Percentiles rank a stretch among this genome's conserved stretches.
Evolutionary conservation across 2,888 invertebrate genomes (phyloP).

Genomic region (Apocheima hispidaria): DNA sequence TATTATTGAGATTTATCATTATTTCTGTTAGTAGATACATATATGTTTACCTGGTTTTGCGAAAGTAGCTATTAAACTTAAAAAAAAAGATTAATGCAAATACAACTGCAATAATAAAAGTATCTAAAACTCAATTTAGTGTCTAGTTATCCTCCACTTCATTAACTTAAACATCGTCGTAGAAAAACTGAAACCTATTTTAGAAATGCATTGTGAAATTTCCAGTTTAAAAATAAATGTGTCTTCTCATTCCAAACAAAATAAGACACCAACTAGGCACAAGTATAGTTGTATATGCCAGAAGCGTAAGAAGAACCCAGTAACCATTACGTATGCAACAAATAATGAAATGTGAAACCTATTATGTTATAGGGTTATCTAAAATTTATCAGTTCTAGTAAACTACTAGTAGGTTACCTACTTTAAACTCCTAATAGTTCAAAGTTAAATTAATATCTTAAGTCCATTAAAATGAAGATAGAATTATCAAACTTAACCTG

Average conservation of each 20-base stretch:
- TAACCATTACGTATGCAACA: conserved; percentile 10
- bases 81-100: too few species aligned
- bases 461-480: too few species aligned
- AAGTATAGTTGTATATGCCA: not conserved
- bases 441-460: not conserved
- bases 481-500: conserved; percentile 31
- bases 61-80: too few species aligned
- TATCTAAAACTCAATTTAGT: too few species aligned
- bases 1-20: conserved; percentile 1
- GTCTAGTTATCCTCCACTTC: too few species aligned
- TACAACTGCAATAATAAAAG: too few species aligned
- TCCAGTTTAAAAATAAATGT: conserved; percentile 17
- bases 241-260: not conserved
- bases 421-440: conserved; percentile 30
- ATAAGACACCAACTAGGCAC: not conserved
- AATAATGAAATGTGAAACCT: conserved; percentile 16
- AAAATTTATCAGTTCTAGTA: conserved; percentile 28
- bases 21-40: not conserved
- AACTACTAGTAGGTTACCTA: not conserved
- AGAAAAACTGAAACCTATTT: not conserved
- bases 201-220: conserved; percentile 12
- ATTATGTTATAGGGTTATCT: too few species aligned
- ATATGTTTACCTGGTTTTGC: not conserved
- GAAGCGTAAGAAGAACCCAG: not conserved
- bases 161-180: not conserved